Evolutionary conservation across 2,113 vertebrate genomes (phyloP).

Genomic region (Menura novaehollandiae): DNA sequence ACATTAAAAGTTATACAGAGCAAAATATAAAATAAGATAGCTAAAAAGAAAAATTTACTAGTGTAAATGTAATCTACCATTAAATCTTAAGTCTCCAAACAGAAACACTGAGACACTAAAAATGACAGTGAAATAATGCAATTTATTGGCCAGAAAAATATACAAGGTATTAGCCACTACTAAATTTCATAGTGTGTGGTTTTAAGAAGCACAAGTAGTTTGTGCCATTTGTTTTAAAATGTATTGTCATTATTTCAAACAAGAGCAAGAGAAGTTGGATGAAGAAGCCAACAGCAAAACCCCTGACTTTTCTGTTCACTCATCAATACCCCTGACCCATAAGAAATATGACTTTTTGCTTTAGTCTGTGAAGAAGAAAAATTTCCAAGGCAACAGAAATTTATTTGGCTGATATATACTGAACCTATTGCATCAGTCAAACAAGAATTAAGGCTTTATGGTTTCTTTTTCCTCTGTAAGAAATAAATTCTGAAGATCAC

Average conservation of each 20-base stretch:
- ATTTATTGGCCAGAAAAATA: not conserved
- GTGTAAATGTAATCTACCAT: not conserved
- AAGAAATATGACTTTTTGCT: not conserved
- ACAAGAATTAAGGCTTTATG: not conserved
- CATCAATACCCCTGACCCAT: not conserved
- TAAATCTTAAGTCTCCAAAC: not conserved
- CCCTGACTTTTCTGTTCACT: not conserved
- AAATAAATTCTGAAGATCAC: not conserved
- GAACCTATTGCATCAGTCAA: not conserved
- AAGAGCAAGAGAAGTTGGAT: not conserved
- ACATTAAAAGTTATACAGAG: not conserved
- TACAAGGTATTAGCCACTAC: not conserved
- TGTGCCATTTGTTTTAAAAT: not conserved
- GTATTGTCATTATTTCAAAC: not conserved
- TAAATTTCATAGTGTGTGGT: not conserved
- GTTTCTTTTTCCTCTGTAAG: not conserved
- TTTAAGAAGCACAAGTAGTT: not conserved
- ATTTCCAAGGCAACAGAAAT: not conserved
- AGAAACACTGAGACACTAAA: not conserved
- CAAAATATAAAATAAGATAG: not conserved
- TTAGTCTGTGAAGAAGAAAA: not conserved
- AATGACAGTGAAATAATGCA: not conserved
- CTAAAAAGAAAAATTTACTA: not conserved
- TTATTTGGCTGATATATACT: not conserved
- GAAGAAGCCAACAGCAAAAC: not conserved